Conservation (phyloP, 2,797 vertebrate species). For the Aldrovandia affinis region DNA sequence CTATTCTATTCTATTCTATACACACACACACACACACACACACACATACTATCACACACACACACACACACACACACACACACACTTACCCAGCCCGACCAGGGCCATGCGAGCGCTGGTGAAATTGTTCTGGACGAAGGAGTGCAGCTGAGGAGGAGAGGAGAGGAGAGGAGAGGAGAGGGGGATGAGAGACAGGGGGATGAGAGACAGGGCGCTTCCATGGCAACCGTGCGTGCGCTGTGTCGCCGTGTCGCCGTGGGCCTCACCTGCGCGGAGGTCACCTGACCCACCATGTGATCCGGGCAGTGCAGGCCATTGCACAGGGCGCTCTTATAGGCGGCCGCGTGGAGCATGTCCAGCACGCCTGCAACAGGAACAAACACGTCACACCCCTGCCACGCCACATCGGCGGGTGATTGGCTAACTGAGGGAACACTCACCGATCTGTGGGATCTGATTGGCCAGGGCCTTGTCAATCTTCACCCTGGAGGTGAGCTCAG, state of each 20-base stretch:
- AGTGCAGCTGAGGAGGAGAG: conserved; percentile 78
- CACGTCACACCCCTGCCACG: neutral
- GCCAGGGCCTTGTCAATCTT: conserved; percentile 83
- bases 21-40: neutral
- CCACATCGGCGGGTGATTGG: neutral
- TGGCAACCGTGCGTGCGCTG: neutral
- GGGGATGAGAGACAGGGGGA: neutral
- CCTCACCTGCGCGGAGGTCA: conserved; percentile 85
- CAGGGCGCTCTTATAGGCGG: conserved; percentile 87
- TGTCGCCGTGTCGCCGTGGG: neutral
- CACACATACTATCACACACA: neutral
- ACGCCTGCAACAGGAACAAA: conserved; percentile 67
- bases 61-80: neutral
- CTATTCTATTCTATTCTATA: too few species aligned
- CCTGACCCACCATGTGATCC: conserved; percentile 83
- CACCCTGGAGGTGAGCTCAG: conserved; percentile 76
- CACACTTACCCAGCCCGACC: conserved; percentile 86
- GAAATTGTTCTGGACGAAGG: conserved; percentile 92
- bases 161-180: conserved; percentile 24
- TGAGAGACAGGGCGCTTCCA: neutral
- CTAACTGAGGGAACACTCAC: conserved; percentile 63
- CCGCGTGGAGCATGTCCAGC: conserved; percentile 86
- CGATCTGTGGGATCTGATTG: conserved; percentile 79
- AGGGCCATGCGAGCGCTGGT: conserved; percentile 94
- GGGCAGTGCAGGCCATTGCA: conserved; percentile 93